A percentile compares a stretch with the other conserved stretches of the same genome.
These are phyloP conservation scores for Tribolium castaneum DNA, from an alignment of 1,140 invertebrate genomes.

Conservation along the genomic window DNA sequence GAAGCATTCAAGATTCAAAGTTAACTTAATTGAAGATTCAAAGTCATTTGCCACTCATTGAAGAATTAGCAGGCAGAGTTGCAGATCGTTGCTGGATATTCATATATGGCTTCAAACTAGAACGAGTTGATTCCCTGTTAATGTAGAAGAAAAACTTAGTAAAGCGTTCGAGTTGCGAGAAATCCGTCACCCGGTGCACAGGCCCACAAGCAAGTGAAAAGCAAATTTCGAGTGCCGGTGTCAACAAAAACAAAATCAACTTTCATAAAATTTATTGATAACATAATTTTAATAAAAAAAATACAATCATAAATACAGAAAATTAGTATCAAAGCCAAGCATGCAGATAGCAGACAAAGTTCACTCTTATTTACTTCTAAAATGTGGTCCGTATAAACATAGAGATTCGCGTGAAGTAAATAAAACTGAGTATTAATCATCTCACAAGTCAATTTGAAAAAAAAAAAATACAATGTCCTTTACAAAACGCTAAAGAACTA, in stretches of 20 bases:
- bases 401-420: slow-evolving; percentile 12
- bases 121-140: slow-evolving; percentile 79
- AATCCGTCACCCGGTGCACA: slow-evolving; percentile 2
- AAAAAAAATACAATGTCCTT: slow-evolving; percentile 27
- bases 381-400: background rate
- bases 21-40: slow-evolving; percentile 25
- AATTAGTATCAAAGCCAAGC: slow-evolving; percentile 38
- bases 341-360: slow-evolving; percentile 33
- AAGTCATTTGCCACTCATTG: slow-evolving; percentile 63
- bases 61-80: slow-evolving; percentile 76
- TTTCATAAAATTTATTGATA: slow-evolving; percentile 35
- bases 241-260: slow-evolving; percentile 12
- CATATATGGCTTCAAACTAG: slow-evolving; percentile 77
- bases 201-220: slow-evolving; percentile 12
- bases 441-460: too few species aligned
- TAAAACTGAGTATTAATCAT: slow-evolving; percentile 24
- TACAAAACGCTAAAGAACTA: slow-evolving; percentile 19
- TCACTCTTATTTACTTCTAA: slow-evolving; percentile 23
- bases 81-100: slow-evolving; percentile 77
- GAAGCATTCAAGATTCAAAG: slow-evolving; percentile 33
- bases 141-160: slow-evolving; percentile 32
- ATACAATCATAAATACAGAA: slow-evolving; percentile 32
- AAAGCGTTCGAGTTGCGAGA: background rate
- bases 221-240: background rate
- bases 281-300: slow-evolving; percentile 12